Base-by-base conservation (phyloP, 1,140 invertebrate species). In the Phortica variegata region DNA sequence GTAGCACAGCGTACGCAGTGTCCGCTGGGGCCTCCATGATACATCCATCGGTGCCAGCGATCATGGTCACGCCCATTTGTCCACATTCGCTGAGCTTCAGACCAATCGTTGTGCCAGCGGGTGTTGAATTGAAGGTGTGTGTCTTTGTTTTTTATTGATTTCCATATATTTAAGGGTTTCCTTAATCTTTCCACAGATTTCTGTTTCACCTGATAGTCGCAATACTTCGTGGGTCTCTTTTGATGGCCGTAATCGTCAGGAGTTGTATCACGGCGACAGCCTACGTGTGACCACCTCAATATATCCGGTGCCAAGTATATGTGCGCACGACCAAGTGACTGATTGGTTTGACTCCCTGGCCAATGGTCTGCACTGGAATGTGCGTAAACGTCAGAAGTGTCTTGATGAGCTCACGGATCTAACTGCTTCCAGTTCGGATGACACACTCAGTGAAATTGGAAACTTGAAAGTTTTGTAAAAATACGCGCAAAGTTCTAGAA, bases 1-100 rank as follows among this genome's bases (percentile, higher is more conserved):
- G 95, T 19, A 96, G 93, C 62, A 98, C 95, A 1, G 95, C 95
- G 0, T 97, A 97, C 77, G 93, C 95, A 3, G 93, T 95, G 17
- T 93, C 95, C 1, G 95, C 95, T n/a, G 95, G 95, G 33, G 94
- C 94, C 1, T 95, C 92, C 23, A 97, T 97, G 93, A 94, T 97
- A 63, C 95, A 98, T 81, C 95, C 95, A 1, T 93, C 88, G 16
- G 94, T 97, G 31, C 93, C 94, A 12, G 94, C 94, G 5, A 95
- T 98, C 55, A 91, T 98, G 87, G 91, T 97, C 20, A 95, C 93
- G 1, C 95, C 95, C 16, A 97, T 98, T 58, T 97, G 95, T 78
- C 94, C 95, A 6, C 95, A 98, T 80, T 97, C 94, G 16, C 73
- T 83, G 21, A 97, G 93, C 56, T 97, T 97, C 80, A 82, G 95